Evolutionary conservation across 2,113 vertebrate species (phyloP), one percentile per base, ranked within the genome.

Genomic region (Chiloscyllium plagiosum): DNA sequence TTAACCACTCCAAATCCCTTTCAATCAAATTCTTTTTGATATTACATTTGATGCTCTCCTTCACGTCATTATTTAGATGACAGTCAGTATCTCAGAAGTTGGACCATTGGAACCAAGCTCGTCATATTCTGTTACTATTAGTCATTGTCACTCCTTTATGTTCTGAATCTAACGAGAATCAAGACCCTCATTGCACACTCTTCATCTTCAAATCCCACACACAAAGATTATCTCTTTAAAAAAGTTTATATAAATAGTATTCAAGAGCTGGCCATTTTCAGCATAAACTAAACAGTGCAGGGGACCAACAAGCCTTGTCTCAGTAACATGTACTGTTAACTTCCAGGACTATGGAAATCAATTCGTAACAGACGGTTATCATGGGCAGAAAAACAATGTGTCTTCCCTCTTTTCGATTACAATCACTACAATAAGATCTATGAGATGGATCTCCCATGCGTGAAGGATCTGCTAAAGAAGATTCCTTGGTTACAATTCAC

Each of bases 371-470:
- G 69, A 17, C 94, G 69, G 0, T 95, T 95, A 15, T 52, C 94
- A 33, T 8, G 42, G 17, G 68, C 47, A 15, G 94, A 95, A 47
- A 95, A 4, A 37, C 22, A 42, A 76, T 95, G 94, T 72, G 24
- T 76, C 94, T 29, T 95, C 94, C 42, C 94, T 72, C 69, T 95
- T 76, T 76, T 72, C 29, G 26, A 95, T 7, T 95, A 95, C 94
- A 70, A 95, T 95, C 10, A 70, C 68, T 52, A 29, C 12, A 50
- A 8, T 52, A 72, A 72, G 26, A 95, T 52, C 94, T 72, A 50
- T 72, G 69, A 95, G 69, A 95, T 95, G 94, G 69, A 95, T 7
- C 94, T 95, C 47, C 94, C 94, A 2, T 95, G 94, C 29, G 69
- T 95, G 94, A 95, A 95, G 69, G 42, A 95, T 37, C 94, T 95